A percentile compares a stretch with the other conserved stretches of the same genome.
Conservation (phyloP, 64 coral and sea anemone genomes). For the Porites australiensis region DNA sequence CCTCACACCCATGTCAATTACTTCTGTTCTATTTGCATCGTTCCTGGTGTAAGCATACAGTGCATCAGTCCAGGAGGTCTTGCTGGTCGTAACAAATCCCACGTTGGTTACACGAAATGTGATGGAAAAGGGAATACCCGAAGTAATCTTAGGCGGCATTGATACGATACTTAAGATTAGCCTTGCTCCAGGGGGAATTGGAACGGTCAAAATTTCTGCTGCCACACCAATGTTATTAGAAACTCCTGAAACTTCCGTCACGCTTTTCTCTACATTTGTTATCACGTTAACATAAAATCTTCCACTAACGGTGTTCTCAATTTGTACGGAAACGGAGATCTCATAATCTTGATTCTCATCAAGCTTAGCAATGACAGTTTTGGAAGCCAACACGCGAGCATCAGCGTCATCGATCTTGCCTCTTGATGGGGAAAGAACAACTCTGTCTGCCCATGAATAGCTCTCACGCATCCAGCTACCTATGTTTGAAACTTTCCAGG, state of each 20-base stretch:
- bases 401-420: conserved; percentile 26
- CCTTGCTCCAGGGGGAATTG: conserved; percentile 12
- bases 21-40: conserved; percentile 50
- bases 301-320: conserved; percentile 59
- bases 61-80: conserved; percentile 74
- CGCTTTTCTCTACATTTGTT: conserved; percentile 45
- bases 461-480: conserved; percentile 53
- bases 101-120: conserved; percentile 64
- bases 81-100: conserved; percentile 42
- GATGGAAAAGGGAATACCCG: conserved; percentile 56
- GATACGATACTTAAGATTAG: conserved; percentile 47
- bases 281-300: conserved; percentile 73
- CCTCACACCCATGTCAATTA: conserved; percentile 40
- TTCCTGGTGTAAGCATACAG: conserved; percentile 64
- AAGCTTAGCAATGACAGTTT: conserved; percentile 52
- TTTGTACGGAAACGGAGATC: conserved; percentile 43
- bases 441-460: conserved; percentile 59
- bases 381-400: conserved; percentile 42
- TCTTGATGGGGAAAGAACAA: conserved; percentile 53
- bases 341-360: conserved; percentile 68
- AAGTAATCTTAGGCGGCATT: conserved; percentile 46
- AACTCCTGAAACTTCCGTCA: conserved; percentile 25
- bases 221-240: conserved; percentile 60
- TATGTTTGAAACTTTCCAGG: conserved; percentile 65
- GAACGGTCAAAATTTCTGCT: conserved; percentile 2